These are phyloP conservation scores for Todus mexicanus DNA, from an alignment of 2,797 vertebrate genomes.

Conservation along the genomic window DNA sequence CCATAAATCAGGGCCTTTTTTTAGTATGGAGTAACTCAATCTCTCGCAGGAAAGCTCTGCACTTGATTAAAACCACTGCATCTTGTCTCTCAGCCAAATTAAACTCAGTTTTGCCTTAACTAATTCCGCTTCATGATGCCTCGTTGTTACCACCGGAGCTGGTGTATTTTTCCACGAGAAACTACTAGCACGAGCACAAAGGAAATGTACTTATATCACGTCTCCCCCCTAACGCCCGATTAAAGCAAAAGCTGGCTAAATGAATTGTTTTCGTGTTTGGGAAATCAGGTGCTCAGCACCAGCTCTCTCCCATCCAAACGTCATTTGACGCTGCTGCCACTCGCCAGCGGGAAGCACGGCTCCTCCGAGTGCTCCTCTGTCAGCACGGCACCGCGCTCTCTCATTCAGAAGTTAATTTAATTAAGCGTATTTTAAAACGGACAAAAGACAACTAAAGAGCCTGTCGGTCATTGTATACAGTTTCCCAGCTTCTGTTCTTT, in stretches of 20 bases:
- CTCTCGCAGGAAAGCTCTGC: background rate
- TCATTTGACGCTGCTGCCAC: background rate
- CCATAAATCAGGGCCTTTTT: background rate
- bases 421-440: background rate
- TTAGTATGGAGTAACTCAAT: background rate
- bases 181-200: background rate
- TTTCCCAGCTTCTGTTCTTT: background rate
- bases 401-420: background rate
- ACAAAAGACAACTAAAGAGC: background rate
- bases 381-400: background rate
- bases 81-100: background rate
- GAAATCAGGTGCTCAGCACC: background rate
- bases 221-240: background rate
- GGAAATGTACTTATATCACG: background rate
- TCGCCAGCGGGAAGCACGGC: fast-evolving
- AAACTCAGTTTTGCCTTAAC: background rate
- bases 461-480: background rate
- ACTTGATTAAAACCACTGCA: background rate
- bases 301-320: background rate
- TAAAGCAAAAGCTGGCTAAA: background rate
- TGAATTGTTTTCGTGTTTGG: background rate
- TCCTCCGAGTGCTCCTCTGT: background rate
- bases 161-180: background rate
- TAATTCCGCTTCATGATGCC: background rate
- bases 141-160: background rate